phyloP scores from a whole-genome alignment of 2,797 vertebrate genomes.

The Cryptoprocta ferox region DNA sequence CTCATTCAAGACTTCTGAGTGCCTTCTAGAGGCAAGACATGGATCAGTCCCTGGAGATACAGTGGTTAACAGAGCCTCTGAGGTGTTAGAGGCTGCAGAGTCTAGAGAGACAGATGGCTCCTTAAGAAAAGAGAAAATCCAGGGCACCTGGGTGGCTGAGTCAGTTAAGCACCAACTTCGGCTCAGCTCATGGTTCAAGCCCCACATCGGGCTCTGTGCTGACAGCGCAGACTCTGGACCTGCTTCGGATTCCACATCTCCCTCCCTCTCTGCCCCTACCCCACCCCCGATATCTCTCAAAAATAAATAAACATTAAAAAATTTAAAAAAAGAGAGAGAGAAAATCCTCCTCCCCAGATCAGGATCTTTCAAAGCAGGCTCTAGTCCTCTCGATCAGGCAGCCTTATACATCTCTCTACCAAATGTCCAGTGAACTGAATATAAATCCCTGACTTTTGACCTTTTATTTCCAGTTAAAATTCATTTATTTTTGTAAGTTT shows the following conservation, averaged over 20 bases:
- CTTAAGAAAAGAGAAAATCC: neutral
- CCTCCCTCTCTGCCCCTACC: too few species aligned
- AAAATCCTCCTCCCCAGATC: neutral
- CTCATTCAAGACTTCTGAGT: neutral
- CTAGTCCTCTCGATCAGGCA: neutral
- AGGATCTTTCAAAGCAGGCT: neutral
- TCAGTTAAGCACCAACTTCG: too few species aligned
- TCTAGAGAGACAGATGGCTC: neutral
- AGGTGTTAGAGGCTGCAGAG: neutral
- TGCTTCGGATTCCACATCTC: too few species aligned
- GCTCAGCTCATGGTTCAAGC: too few species aligned
- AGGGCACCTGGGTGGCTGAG: too few species aligned
- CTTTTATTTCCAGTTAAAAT: constrained; percentile 45
- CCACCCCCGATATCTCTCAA: too few species aligned
- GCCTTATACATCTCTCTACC: neutral
- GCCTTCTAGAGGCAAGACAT: neutral
- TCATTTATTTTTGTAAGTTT: constrained; percentile 46
- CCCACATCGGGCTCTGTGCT: too few species aligned
- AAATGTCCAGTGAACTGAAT: constrained; percentile 16
- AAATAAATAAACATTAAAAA: too few species aligned
- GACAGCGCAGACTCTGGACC: too few species aligned
- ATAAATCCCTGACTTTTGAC: constrained; percentile 22
- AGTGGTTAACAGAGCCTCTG: neutral
- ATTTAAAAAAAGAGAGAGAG: neutral
- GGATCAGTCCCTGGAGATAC: neutral